These are phyloP conservation scores for Coreius guichenoti DNA, from an alignment of 2,797 vertebrate species.

Conservation along the genomic window DNA sequence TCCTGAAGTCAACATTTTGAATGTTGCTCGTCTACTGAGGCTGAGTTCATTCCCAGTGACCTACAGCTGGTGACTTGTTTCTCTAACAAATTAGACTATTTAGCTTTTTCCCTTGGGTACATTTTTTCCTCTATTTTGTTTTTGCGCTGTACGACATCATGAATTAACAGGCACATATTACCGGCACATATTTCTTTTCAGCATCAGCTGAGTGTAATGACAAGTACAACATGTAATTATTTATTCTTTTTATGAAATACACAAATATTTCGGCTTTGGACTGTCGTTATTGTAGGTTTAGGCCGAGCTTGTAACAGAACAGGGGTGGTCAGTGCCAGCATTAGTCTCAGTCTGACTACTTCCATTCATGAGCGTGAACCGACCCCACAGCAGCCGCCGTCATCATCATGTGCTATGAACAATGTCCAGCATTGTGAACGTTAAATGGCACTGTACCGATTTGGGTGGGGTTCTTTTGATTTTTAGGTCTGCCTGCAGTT, in stretches of 20 bases:
- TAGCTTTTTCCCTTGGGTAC: not conserved
- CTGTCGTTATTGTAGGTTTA: not conserved
- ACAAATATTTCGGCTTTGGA: not conserved
- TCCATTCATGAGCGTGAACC: constrained; percentile 27
- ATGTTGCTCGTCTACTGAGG: constrained; percentile 38
- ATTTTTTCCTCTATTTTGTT: constrained; percentile 11
- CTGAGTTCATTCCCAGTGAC: constrained; percentile 45
- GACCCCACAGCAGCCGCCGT: not conserved
- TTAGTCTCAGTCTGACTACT: constrained; percentile 46
- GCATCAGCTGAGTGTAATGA: constrained; percentile 21
- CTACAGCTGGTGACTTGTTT: constrained; percentile 50
- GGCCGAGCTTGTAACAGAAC: constrained; percentile 2
- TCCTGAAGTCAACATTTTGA: constrained; percentile 34
- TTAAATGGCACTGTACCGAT: constrained; percentile 34
- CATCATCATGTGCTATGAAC: constrained; percentile 29
- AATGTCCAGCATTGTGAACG: constrained; percentile 18
- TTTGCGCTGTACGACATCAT: constrained; percentile 3
- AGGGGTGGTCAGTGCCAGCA: constrained; percentile 34
- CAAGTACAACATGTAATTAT: constrained; percentile 9
- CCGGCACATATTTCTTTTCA: constrained; percentile 2
- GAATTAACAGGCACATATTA: constrained; percentile 10
- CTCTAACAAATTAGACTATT: constrained; percentile 45
- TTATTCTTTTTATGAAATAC: constrained; percentile 4
- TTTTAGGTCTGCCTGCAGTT: constrained; percentile 17
- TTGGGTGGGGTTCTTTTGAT: constrained; percentile 30